Conservation (phyloP, 2,888 invertebrate species). For the Strigamia maritima region DNA sequence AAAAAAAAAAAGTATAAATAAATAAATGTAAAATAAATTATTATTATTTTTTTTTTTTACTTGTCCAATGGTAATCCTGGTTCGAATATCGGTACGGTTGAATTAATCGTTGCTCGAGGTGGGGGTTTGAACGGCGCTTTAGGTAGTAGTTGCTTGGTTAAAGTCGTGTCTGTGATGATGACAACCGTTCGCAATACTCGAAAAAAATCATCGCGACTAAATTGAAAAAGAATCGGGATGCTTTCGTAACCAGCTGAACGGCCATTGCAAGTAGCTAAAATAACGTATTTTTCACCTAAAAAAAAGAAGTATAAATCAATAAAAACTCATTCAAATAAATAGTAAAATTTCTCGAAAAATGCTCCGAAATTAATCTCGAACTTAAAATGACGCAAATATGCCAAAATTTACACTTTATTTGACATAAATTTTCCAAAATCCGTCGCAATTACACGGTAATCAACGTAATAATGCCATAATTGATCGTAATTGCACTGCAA, state of each 20-base stretch:
- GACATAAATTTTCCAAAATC: too few species aligned
- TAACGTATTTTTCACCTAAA: neutral
- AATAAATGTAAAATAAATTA: neutral
- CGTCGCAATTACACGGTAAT: too few species aligned
- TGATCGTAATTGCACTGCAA: too few species aligned
- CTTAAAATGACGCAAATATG: too few species aligned
- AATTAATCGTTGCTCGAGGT: neutral
- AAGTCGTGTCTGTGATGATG: neutral
- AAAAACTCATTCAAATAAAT: too few species aligned
- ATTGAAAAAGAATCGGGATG: neutral
- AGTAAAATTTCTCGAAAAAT: too few species aligned
- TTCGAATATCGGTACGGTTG: neutral
- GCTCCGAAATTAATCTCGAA: too few species aligned
- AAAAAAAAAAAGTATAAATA: neutral
- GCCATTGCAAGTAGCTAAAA: neutral
- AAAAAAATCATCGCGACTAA: neutral
- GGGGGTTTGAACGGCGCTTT: neutral
- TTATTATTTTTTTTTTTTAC: too few species aligned
- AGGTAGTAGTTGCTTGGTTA: slow-evolving; percentile 4
- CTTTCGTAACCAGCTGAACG: neutral
- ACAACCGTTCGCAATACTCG: neutral
- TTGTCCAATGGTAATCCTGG: slow-evolving; percentile 2
- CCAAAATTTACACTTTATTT: too few species aligned
- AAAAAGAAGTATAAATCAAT: neutral
- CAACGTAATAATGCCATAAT: too few species aligned